A percentile compares a stretch with the other conserved stretches of the same genome.
Evolutionary conservation across 1,140 invertebrate genomes (phyloP).

Genomic region (Ditylenchus dipsaci): DNA sequence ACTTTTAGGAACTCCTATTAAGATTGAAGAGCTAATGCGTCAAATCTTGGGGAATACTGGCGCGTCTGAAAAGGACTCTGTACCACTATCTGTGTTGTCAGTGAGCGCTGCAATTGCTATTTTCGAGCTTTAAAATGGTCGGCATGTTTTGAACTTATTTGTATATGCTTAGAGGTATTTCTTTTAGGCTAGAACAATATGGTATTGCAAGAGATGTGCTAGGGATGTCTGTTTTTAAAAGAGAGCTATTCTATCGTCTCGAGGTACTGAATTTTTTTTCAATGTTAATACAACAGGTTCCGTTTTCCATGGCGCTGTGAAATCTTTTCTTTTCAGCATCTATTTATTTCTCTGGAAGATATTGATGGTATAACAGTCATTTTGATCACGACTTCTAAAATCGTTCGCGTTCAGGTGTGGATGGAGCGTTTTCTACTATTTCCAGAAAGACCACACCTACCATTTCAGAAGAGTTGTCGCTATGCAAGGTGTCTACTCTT

Average conservation of each 20-base stretch:
- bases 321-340: neutral
- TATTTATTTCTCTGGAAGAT: neutral
- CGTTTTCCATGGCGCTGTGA: no score
- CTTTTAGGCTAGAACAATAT: constrained; percentile 7
- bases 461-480: neutral
- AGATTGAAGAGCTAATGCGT: neutral
- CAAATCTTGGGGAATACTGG: neutral
- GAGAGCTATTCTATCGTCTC: constrained; percentile 14
- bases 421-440: constrained; percentile 13
- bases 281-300: neutral
- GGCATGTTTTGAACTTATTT: neutral
- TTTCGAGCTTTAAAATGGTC: constrained; percentile 14
- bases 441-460: constrained; percentile 1
- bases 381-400: neutral
- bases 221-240: constrained; percentile 2
- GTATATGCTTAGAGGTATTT: neutral
- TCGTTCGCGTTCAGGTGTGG: neutral
- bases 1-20: neutral
- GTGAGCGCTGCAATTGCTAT: constrained; percentile 10
- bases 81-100: constrained; percentile 14
- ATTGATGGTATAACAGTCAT: neutral
- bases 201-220: constrained; percentile 1
- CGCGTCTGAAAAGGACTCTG: neutral
- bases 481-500: neutral
- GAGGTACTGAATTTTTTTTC: constrained; percentile 1